Evolutionary conservation across 1,140 invertebrate species (phyloP).

Genomic region (Acromyrmex echinatior): DNA sequence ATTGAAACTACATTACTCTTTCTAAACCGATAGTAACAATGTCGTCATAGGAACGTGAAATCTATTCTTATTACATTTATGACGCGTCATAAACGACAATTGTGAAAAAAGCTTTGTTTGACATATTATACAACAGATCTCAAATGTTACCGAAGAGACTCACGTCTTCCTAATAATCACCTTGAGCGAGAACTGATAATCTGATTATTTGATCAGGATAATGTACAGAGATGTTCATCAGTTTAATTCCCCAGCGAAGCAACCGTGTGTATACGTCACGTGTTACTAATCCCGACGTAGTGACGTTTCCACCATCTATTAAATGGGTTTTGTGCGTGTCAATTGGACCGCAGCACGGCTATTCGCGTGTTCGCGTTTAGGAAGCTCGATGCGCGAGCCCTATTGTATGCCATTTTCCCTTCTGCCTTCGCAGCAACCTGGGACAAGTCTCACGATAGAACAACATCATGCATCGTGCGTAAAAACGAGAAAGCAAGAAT

Average conservation of each 20-base stretch:
- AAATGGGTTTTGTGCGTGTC: slow-evolving; percentile 67
- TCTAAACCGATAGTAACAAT: no score
- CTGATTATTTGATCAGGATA: slow-evolving; percentile 20
- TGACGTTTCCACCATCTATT: slow-evolving; percentile 48
- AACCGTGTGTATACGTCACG: slow-evolving; percentile 34
- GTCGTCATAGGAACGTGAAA: no score
- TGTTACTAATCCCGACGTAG: slow-evolving; percentile 41
- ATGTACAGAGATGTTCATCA: slow-evolving; percentile 3
- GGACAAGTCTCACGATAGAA: background rate
- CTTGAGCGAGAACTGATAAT: background rate
- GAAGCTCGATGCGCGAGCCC: slow-evolving; percentile 28
- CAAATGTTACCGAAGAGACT: background rate
- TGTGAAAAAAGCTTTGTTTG: background rate
- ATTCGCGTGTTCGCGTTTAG: slow-evolving; percentile 38
- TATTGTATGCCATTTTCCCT: slow-evolving; percentile 21
- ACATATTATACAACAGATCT: background rate
- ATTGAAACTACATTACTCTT: no score
- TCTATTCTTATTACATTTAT: no score
- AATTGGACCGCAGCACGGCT: slow-evolving; percentile 46
- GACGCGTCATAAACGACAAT: no score
- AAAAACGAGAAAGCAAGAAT: slow-evolving; percentile 7
- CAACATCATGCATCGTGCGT: background rate
- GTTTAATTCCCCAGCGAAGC: slow-evolving; percentile 30
- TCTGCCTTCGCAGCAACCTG: background rate
- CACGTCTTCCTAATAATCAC: background rate